Evolutionary conservation across 2,113 vertebrate species (phyloP).

Genomic region (Uropsilus gracilis): DNA sequence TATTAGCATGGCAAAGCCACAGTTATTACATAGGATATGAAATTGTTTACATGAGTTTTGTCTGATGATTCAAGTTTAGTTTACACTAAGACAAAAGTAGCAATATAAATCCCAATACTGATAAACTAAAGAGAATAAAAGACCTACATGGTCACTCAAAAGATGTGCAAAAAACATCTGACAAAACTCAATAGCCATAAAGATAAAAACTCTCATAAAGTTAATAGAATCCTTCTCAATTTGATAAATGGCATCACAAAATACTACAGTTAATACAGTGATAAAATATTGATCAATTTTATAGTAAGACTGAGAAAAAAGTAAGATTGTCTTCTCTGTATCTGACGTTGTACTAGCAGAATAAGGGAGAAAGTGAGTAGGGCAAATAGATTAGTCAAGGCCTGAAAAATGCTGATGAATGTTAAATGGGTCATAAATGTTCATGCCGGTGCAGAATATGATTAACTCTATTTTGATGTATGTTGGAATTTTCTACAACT

Average conservation of each 20-base stretch:
- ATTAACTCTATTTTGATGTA: background rate
- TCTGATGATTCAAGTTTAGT: background rate
- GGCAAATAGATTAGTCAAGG: background rate
- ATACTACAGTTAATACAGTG: background rate
- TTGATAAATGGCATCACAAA: background rate
- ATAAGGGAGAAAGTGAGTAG: background rate
- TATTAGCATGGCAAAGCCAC: background rate
- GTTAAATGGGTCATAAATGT: background rate
- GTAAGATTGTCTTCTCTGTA: background rate
- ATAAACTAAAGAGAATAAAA: background rate
- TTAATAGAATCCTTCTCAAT: background rate
- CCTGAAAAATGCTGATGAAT: background rate
- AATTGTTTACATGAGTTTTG: background rate
- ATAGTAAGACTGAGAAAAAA: background rate
- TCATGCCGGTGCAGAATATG: background rate
- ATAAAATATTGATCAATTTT: background rate
- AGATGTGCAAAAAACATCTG: background rate
- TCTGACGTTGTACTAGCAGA: background rate
- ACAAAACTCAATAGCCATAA: background rate
- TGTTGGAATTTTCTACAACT: background rate
- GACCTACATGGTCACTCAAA: background rate
- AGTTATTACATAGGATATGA: background rate
- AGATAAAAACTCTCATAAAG: background rate
- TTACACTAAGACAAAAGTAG: background rate
- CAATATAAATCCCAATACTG: background rate